These are phyloP conservation scores for Scartelaos histophorus DNA, from an alignment of 2,113 vertebrate species.

Conservation along the genomic window DNA sequence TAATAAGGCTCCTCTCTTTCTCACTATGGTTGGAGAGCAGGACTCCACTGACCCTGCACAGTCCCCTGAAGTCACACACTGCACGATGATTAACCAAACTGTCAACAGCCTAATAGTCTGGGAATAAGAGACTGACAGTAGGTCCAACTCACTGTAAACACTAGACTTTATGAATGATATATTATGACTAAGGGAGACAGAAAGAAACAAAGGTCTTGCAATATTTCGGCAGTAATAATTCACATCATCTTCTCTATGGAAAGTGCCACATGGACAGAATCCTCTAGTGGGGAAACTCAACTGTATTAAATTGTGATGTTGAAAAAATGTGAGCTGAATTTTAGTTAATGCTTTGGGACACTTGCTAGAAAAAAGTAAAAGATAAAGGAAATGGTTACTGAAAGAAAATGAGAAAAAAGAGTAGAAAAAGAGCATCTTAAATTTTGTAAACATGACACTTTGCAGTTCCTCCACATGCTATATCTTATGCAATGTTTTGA, in stretches of 20 bases:
- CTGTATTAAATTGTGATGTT: not conserved
- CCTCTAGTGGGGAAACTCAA: not conserved
- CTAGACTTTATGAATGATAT: slow-evolving; percentile 40
- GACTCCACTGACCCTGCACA: slow-evolving; percentile 44
- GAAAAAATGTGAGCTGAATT: not conserved
- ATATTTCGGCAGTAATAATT: slow-evolving; percentile 34
- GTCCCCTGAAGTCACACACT: slow-evolving; percentile 60
- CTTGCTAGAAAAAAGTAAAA: not conserved
- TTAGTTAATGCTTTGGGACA: not conserved
- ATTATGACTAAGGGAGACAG: slow-evolving; percentile 23
- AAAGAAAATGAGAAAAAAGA: no score
- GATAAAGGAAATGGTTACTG: no score
- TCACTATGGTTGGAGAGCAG: slow-evolving; percentile 19
- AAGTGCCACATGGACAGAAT: not conserved
- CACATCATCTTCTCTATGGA: slow-evolving; percentile 13
- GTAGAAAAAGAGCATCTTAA: no score
- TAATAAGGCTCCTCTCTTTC: slow-evolving; percentile 14
- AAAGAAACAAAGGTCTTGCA: slow-evolving; percentile 13
- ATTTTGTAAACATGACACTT: no score
- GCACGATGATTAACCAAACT: slow-evolving; percentile 68
- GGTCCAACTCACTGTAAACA: slow-evolving; percentile 54
- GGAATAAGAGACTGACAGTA: slow-evolving; percentile 65
- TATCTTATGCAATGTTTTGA: no score
- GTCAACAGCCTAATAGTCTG: slow-evolving; percentile 65
- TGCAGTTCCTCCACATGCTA: no score